A percentile compares a stretch with the other conserved stretches of the same genome.
Evolutionary conservation across 1,140 invertebrate species (phyloP).

Genomic region (Popillia japonica): DNA sequence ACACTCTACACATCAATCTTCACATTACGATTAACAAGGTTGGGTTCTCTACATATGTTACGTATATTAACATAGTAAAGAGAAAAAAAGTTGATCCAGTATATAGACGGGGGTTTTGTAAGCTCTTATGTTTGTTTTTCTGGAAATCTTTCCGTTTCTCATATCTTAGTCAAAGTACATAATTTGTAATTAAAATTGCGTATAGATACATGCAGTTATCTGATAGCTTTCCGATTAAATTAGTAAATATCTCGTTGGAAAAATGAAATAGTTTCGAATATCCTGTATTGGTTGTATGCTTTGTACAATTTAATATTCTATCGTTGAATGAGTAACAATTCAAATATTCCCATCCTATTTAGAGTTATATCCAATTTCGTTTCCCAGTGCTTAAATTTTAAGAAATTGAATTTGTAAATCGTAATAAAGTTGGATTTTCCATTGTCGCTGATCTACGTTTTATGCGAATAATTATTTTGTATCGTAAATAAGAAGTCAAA

Average conservation of each 20-base stretch:
- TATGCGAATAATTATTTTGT: no score
- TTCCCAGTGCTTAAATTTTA: no score
- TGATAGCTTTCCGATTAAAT: background rate
- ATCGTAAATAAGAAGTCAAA: no score
- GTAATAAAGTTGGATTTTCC: no score
- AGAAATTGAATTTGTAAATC: no score
- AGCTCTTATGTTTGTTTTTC: background rate
- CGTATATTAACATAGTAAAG: background rate
- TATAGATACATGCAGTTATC: background rate
- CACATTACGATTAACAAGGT: constrained; percentile 12
- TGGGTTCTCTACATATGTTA: background rate
- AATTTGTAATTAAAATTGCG: constrained; percentile 12
- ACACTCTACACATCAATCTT: background rate
- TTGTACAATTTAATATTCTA: background rate
- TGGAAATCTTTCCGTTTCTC: no score
- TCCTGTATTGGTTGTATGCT: background rate
- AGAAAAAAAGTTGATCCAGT: background rate
- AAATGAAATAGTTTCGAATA: background rate
- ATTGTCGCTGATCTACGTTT: no score
- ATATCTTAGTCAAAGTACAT: background rate
- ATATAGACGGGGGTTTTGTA: background rate
- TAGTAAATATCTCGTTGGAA: background rate
- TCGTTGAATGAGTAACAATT: background rate
- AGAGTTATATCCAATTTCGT: no score
- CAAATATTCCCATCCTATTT: background rate